Evolutionary conservation across 2,888 invertebrate species (phyloP), one percentile per base, ranked within the genome.

Genomic region (Ypsolopha scabrella): DNA sequence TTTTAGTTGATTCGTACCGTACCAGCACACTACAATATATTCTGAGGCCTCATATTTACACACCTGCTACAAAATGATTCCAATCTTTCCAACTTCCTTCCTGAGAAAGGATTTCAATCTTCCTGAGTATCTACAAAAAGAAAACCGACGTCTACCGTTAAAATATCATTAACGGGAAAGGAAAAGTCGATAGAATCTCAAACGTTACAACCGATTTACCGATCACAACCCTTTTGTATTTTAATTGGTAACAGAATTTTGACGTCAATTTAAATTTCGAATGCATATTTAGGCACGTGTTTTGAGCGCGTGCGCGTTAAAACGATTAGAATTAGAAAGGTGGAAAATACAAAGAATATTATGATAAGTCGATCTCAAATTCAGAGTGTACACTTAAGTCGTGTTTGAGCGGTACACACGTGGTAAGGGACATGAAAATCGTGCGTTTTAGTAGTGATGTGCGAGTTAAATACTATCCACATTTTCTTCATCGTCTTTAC

Each of bases 371-470:
- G 72, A 79, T 82, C 68, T 72, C 55, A 71, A 72, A 86, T 86
- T 80, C 85, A 77, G 76, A 74, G 71, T 74, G 77, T 72, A 68
- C 62, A 61, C 67, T 61, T 56, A 54, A 58, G 83, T 86, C 85
- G 85, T 86, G 85, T 86, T 72, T 71, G 65, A 57, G 67, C 72
- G 65, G 68, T 64, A 69, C 70, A 80, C 85, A 83, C 85, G 85
- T 86, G 85, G 85, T 82, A 70, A 68, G 60, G 59, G 70, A 85
- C 85, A 85, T 78, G 80, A 73, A 79, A 81, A 79, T 85, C 85
- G 85, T 86, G 85, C 70, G 65, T 72, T 68, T 36, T 6, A 24
- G 13, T 52, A 52, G 52, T 48, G 48, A 44, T 52, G 52, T 41
- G 48, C 7, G 0, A 8, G 34, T 9, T 11, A 3, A 24, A 24